Base-by-base conservation (phyloP, 2,797 vertebrate genomes). In the Anomalospiza imberbis region DNA sequence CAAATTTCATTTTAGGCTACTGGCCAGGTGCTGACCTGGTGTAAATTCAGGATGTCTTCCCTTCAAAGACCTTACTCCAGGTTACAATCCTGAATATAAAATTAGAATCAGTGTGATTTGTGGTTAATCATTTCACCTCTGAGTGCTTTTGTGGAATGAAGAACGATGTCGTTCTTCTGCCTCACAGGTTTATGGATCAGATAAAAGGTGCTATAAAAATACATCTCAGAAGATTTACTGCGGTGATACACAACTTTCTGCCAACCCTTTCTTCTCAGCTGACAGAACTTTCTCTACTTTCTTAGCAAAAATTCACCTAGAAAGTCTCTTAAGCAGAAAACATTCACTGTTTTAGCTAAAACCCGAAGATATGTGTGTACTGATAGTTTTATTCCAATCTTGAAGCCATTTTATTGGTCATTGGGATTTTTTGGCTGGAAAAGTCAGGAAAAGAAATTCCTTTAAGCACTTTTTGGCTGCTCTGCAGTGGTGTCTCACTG, bases 181-280 rank as follows among this genome's bases (percentile, higher is more conserved):
- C 70, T 88, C 85, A 44, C 16, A 15, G 79, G 58, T 73, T 91
- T 70, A 81, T 3, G 7, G 42, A 88, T 93, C 91, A 93, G 95
- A 91, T 94, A 93, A 92, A 92, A 93, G 45, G 31, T 90, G 79
- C 60, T 93, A 70, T 80, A 88, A 93, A 94, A 94, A 93, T 63
- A 88, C 85, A 79, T 76, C 91, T 88, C 44, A 73, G 84, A 76
- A 91, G 74, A 94, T 91, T 93, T 94, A 91, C n/a, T 61, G 57
- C 89, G 73, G 83, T 47, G 50, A 63, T 71, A 86, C 32, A 67
- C 36, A 14, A 44, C 60, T 91, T 84, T 91, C 87, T 80, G 92
- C 87, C 92, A 91, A 73, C 17, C 66, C 24, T 57, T 91, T 73
- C 34, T 81, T 85, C 85, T 67, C 73, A 76, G n/a, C 55, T 70